These are phyloP conservation scores for Caenorhabditis doughertyi DNA, from an alignment of 2,888 invertebrate genomes.

Conservation along the genomic window DNA sequence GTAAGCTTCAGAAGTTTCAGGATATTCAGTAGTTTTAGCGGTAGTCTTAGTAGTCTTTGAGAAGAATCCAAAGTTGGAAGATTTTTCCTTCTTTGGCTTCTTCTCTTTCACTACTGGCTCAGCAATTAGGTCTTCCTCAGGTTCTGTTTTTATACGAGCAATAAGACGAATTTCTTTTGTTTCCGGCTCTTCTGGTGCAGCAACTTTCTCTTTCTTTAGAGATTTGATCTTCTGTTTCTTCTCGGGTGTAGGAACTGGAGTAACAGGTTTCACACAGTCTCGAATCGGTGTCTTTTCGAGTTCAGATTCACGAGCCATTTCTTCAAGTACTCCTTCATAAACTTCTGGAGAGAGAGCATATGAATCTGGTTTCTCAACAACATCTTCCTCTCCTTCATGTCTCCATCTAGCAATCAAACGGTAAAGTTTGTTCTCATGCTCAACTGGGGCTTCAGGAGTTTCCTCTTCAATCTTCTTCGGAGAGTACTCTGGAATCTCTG, in stretches of 20 bases:
- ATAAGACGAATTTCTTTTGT: slow-evolving; percentile 17
- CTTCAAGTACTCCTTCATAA: slow-evolving; percentile 53
- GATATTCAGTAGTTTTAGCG: slow-evolving; percentile 19
- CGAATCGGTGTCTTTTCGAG: slow-evolving; percentile 43
- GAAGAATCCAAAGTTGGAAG: slow-evolving; percentile 55
- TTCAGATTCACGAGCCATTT: slow-evolving; percentile 40
- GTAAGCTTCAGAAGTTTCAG: slow-evolving; percentile 36
- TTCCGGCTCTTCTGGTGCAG: slow-evolving; percentile 43
- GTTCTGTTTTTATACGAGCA: slow-evolving; percentile 5
- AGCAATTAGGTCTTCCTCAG: slow-evolving; percentile 5
- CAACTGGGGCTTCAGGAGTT: background rate
- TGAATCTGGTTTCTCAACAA: slow-evolving; percentile 55
- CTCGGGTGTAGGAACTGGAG: background rate
- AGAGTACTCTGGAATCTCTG: slow-evolving; percentile 33
- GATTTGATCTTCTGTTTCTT: slow-evolving; percentile 13
- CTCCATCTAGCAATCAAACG: slow-evolving; percentile 43
- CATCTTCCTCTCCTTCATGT: slow-evolving; percentile 68
- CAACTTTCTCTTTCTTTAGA: slow-evolving; percentile 38
- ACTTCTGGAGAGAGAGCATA: slow-evolving; percentile 37
- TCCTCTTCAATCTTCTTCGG: slow-evolving; percentile 12
- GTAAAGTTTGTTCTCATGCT: slow-evolving; percentile 22
- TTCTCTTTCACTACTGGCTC: slow-evolving; percentile 22
- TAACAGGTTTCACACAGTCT: background rate
- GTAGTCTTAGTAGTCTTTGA: slow-evolving; percentile 25
- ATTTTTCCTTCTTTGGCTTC: slow-evolving; percentile 40